Evolutionary conservation across 1,140 invertebrate genomes (phyloP), one percentile per base, ranked within the genome.

Genomic region (Heliconius nattereri): DNA sequence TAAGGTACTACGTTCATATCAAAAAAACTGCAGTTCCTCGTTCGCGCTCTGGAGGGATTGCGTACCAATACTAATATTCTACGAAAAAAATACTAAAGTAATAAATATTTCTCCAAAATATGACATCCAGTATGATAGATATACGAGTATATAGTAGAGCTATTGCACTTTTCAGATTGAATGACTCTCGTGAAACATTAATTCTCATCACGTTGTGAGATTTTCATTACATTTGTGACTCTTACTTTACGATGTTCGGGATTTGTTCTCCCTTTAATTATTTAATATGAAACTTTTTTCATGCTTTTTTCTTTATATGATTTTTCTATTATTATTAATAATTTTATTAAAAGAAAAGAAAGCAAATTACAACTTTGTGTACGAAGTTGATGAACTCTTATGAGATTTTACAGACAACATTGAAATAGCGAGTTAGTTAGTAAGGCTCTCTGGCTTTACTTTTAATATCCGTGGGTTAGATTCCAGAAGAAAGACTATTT

Each of bases 161-260:
- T 71, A 71, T 37, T 71, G 26, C 29, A 57, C 54, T 57, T 54
- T 57, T 23, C 54, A 57, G 54, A 57, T 8, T 57, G 54, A 23
- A 23, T 57, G 54, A 57, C 9, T 57, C 54, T n/a, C 54, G 54
- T 23, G 54, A 57, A 57, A 45, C 57, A 73, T 78, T 78, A 78
- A 78, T 78, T 78, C 77, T 32, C 45, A n/a, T 73, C 77, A 78
- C 77, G 77, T 78, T 26, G 54, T 73, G 49, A 73, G 72, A 78
- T 78, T 78, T 78, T 78, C 72, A 78, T 78, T 74, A 78, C 32
- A 57, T 57, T 57, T 57, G 54, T 57, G 57, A 57, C 54, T 57
- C 20, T 57, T 57, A 57, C 20, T 57, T 57, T 57, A 57, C 54
- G 54, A 57, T n/a, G 54, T 57, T 57, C 54, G n/a, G 54, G 54